Base-by-base conservation (phyloP, 2,888 invertebrate genomes). In the Onthophagus sagittarius region DNA sequence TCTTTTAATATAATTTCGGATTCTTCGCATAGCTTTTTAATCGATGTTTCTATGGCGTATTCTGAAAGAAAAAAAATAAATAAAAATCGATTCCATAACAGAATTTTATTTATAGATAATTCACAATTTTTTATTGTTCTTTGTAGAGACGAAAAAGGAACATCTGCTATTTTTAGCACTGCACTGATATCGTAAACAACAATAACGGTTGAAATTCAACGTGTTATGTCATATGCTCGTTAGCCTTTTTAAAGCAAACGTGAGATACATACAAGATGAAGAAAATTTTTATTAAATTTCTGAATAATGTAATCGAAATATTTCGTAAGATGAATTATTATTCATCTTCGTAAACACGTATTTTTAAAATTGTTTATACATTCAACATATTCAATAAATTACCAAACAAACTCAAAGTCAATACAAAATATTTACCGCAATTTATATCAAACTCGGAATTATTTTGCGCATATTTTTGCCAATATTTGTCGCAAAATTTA, bases 1-100 rank as follows among this genome's bases (percentile, higher is more conserved):
- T 78, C 74, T 73, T 76, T 74, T 70, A 81, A 75, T 15, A 74
- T 72, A 39, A 81, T 72, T 70, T 79, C 78, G 39, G 76, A 70
- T 73, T 78, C 77, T 32, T 67, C 67, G 31, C 67, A 67, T 67
- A 67, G 31, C 31, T 32, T 67, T 23, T 67, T 67, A 5, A 23
- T 67, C 15, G 23, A n/a, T 2, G 32, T n/a, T 11, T 31, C 67
- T 23, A 31, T 7, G 23, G 32, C 9, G 13, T n/a, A 63, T 13
- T 15, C 14, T 63, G 15, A 7, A 63, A 63, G n/a, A 63, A 15
- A 4, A 13, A 64, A 64, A 64, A 13, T 64, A 5, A 11, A 64
- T 13, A 64, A 13, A 64, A 7, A 14, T 64, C 4, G 13, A 13
- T 64, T 64, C 13, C 9, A 15, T 64, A 64, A 64, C 63, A 63